phyloP scores from a whole-genome alignment of 92 coral and sea anemone genomes.

The Nematostella vectensis region DNA sequence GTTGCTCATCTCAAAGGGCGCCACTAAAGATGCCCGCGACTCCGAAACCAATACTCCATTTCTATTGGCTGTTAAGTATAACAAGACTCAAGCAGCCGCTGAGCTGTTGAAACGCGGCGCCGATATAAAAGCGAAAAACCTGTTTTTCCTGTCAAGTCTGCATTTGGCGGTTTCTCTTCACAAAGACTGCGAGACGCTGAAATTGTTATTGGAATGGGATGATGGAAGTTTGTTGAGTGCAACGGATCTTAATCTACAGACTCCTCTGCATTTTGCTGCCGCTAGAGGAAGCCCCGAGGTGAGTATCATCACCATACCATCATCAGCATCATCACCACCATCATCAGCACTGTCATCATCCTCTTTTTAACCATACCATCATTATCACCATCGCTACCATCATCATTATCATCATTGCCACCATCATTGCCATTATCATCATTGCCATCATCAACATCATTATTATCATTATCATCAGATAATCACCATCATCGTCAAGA shows the following conservation, averaged over 20 bases:
- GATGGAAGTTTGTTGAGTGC: constrained; percentile 33
- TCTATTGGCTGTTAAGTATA: constrained; percentile 37
- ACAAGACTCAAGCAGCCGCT: constrained; percentile 37
- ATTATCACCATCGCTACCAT: too few relatives aligned
- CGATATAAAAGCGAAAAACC: constrained; percentile 33
- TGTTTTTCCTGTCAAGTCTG: constrained; percentile 24
- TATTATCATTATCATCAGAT: too few relatives aligned
- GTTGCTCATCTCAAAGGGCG: constrained; percentile 50
- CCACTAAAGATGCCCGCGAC: constrained; percentile 36
- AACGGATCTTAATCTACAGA: constrained; percentile 28
- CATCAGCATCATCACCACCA: too few relatives aligned
- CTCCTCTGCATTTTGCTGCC: constrained; percentile 65
- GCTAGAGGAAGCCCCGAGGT: constrained; percentile 46
- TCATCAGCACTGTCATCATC: too few relatives aligned
- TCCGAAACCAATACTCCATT: constrained; percentile 50
- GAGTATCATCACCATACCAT: too few relatives aligned
- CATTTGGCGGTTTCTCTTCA: constrained; percentile 40
- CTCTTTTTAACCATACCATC: too few relatives aligned
- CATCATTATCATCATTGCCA: too few relatives aligned
- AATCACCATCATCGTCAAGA: too few relatives aligned
- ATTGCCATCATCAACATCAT: too few relatives aligned
- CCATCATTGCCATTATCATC: too few relatives aligned
- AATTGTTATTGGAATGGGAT: constrained; percentile 39
- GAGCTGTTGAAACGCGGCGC: constrained; percentile 57
- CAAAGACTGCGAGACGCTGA: constrained; percentile 18